Evolutionary conservation across 35 echinoderm and acorn worm genomes (phyloP).

Genomic region (Nesometra sesokonis): DNA sequence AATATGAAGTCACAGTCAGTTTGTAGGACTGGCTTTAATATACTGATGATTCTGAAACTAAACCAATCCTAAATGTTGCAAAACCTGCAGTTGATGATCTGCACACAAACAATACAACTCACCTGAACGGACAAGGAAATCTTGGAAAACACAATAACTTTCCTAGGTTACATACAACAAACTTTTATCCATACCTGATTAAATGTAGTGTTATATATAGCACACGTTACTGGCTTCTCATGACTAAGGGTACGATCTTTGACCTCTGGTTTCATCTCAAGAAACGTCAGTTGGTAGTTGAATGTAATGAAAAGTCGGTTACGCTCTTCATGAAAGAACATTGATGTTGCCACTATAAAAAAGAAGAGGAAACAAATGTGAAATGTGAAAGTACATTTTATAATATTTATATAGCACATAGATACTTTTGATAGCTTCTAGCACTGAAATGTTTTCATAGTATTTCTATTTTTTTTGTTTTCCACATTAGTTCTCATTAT

Average conservation of each 20-base stretch:
- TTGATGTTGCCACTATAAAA: constrained; percentile 56
- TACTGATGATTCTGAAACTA: too few species aligned
- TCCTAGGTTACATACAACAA: too few species aligned
- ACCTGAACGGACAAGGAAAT: background rate
- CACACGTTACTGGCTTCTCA: constrained; percentile 78
- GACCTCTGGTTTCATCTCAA: constrained; percentile 94
- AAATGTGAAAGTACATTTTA: too few species aligned
- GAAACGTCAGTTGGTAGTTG: constrained; percentile 81
- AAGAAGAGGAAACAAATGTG: background rate
- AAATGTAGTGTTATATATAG: constrained; percentile 66
- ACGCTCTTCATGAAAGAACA: constrained; percentile 83
- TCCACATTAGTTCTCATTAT: too few species aligned
- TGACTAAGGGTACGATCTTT: constrained; percentile 86
- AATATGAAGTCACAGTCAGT: too few species aligned
- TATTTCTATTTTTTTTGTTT: too few species aligned
- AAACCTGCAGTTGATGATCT: background rate
- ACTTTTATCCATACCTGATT: constrained; percentile 73
- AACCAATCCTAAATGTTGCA: too few species aligned
- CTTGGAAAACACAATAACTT: background rate
- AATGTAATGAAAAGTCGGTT: constrained; percentile 80
- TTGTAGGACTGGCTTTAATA: too few species aligned
- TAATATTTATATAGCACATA: too few species aligned
- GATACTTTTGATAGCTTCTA: too few species aligned
- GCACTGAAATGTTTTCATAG: too few species aligned
- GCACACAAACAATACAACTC: background rate